Evolutionary conservation across 2,113 vertebrate genomes (phyloP), one percentile per base, ranked within the genome.

Genomic region (Trinectes maculatus): DNA sequence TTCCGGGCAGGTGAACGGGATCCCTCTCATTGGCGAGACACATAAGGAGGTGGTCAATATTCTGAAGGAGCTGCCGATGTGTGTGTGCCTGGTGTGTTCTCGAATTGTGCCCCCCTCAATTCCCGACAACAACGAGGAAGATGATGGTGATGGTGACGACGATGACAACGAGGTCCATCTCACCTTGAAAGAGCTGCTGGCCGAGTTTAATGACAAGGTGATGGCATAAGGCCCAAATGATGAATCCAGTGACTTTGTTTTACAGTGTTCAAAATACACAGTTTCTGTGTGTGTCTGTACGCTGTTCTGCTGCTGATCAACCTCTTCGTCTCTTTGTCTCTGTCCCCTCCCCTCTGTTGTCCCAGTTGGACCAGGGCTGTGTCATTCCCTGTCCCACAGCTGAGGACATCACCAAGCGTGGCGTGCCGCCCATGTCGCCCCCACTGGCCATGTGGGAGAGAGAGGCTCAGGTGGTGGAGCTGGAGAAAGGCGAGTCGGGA

Each of bases 361-460:
- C 58, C 47, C 82, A 92, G 91, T 77, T 90, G 71, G 89, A 89
- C 66, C 90, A 88, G 49, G 90, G 87, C 34, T 88, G 86, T 70
- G 61, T 89, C 44, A 85, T 89, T 22, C 83, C 88, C 61, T 93
- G 91, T 18, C 93, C 95, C 0, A 93, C 94, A 34, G 94, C 92
- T 25, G 94, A 96, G 56, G 93, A 93, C 71, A 77, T 91, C 58
- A 78, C 78, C 46, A 90, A 94, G 79, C 88, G 88, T 4, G 84
- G 90, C 18, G 88, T 82, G 67, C 42, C 80, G 0, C 93, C 93
- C 19, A 94, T 93, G 54, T 85, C 86, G 10, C 94, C 96, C 0
- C 87, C 94, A 59, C 81, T 97, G 89, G 94, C 96, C 6, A 96
- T 98, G 95, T 99, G 97, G 97, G 95, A 98, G 77, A 86, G 89